Evolutionary conservation across 2,113 vertebrate genomes (phyloP).

Genomic region (Vanacampus margaritifer): DNA sequence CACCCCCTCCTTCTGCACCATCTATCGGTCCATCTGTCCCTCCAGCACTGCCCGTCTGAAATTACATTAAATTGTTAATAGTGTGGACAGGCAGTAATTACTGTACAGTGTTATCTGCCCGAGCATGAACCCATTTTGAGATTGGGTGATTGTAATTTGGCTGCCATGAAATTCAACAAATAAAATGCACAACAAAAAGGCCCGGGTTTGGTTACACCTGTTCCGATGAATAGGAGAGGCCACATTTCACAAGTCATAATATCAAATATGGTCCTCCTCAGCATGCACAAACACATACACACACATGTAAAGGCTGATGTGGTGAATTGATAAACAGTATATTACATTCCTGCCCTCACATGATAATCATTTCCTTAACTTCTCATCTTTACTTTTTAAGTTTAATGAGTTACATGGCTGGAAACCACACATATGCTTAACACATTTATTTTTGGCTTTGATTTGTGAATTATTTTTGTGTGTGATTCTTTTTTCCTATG

Average conservation of each 20-base stretch:
- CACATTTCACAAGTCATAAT: conserved; percentile 78
- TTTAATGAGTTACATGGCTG: conserved; percentile 45
- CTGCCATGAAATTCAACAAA: conserved; percentile 82
- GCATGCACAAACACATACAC: not conserved
- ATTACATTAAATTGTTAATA: conserved; percentile 96
- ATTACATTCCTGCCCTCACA: conserved; percentile 53
- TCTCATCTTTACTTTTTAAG: conserved; percentile 25
- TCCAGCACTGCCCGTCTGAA: conserved; percentile 85
- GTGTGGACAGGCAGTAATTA: conserved; percentile 81
- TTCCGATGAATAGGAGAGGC: conserved; percentile 68
- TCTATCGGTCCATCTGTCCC: conserved; percentile 14
- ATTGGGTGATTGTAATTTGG: conserved; percentile 75
- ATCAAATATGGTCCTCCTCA: conserved; percentile 67
- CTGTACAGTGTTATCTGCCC: conserved; percentile 69
- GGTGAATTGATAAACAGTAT: conserved; percentile 31
- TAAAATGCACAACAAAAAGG: conserved; percentile 71
- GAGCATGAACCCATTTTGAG: conserved; percentile 83
- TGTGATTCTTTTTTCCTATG: not conserved
- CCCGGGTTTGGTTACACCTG: conserved; percentile 77
- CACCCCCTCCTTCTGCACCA: not conserved
- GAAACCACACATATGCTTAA: conserved; percentile 24
- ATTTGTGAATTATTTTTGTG: not conserved
- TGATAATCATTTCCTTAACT: conserved; percentile 69
- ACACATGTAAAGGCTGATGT: not conserved
- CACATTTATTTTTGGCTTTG: not conserved